Conservation (phyloP, 2,113 vertebrate genomes). For the Mormyrus iriodes region DNA sequence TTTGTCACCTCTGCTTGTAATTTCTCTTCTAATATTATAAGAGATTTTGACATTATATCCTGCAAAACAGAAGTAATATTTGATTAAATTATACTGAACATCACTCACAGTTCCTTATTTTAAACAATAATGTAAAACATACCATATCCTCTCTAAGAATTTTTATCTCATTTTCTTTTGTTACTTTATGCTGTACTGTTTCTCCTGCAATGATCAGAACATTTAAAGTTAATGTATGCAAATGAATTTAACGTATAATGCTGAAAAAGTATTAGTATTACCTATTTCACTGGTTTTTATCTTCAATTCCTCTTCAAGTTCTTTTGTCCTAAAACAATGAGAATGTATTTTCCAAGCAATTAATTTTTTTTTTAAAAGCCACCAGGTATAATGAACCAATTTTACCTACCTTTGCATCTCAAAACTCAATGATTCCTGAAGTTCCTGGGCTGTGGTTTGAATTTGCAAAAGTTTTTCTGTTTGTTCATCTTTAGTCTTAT, state of each 20-base stretch:
- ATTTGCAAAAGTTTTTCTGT: constrained; percentile 55
- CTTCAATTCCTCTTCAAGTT: constrained; percentile 51
- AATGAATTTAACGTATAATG: neutral
- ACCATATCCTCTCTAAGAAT: constrained; percentile 60
- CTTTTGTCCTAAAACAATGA: constrained; percentile 41
- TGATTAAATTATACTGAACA: constrained; percentile 14
- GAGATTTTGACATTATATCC: constrained; percentile 43
- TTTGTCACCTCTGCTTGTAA: constrained; percentile 36
- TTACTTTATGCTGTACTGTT: constrained; percentile 56
- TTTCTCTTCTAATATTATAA: constrained; percentile 44
- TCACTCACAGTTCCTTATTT: neutral
- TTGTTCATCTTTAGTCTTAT: constrained; percentile 56
- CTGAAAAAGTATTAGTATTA: constrained; percentile 30
- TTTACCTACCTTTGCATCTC: constrained; percentile 68
- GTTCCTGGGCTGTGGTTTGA: constrained; percentile 50
- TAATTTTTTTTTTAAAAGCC: no score
- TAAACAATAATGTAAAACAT: constrained; percentile 5
- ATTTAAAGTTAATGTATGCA: neutral
- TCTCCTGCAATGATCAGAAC: constrained; percentile 57
- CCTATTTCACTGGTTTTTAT: constrained; percentile 43
- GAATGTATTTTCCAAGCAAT: neutral
- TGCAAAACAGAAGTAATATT: constrained; percentile 31
- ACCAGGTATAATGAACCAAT: neutral
- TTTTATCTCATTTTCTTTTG: constrained; percentile 67
- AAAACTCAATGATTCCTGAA: constrained; percentile 60